Evolutionary conservation across 2,113 vertebrate genomes (phyloP), one percentile per base, ranked within the genome.

Genomic region (Orcinus orca): DNA sequence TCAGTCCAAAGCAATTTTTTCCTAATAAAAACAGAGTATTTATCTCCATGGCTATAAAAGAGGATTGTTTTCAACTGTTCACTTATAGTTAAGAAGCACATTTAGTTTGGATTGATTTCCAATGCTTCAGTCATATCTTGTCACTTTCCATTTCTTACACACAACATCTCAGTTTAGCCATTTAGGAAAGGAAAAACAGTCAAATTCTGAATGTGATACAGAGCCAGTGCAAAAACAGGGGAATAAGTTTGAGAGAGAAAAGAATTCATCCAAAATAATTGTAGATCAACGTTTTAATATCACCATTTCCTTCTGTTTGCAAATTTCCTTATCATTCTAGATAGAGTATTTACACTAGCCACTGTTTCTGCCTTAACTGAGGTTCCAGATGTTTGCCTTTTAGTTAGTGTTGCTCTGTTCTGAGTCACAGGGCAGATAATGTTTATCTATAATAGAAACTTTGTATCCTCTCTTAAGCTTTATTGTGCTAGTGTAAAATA

Each of bases 51-150:
- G 98, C 98, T 99, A 98, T 98, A 98, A 99, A 99, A 99, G 98
- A 99, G 98, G 98, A 99, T 99, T 99, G 99, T 99, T 99, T 99
- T 99, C 99, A 99, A 99, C 99, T 99, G 99, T 99, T 99, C 99
- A 99, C 99, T 99, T 99, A 99, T 99, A 99, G 99, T 99, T 99
- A 99, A 99, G 99, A 99, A 99, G 99, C 99, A 99, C 99, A 99
- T 99, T 99, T 99, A 99, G 99, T 99, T 99, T 99, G 98, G 99
- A 99, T 99, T 99, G 99, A 99, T 99, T 99, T 99, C 99, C 99
- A 99, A 99, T 99, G 99, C 98, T 99, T 99, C 97, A 99, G 99
- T 99, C 99, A 99, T 99, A 99, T 99, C 99, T 99, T 99, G 99
- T 99, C 99, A 99, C 99, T 99, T 99, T 99, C 99, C 98, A 99